Conservation (phyloP, 2,888 invertebrate genomes). For the Slavum lentiscoides region DNA sequence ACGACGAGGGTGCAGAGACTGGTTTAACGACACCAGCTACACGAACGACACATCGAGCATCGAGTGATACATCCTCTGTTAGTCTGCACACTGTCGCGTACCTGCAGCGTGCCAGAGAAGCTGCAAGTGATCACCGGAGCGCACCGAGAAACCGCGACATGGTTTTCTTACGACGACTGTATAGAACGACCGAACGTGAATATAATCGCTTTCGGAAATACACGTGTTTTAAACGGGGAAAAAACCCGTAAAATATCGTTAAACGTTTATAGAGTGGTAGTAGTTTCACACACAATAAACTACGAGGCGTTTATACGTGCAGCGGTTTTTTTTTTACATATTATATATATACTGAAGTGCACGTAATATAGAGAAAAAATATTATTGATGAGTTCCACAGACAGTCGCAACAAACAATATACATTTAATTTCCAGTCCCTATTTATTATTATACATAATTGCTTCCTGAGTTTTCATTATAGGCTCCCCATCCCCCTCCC, state of each 20-base stretch:
- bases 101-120: too few species aligned
- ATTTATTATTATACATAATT: background rate
- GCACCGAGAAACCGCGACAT: conserved; percentile 11
- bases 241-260: background rate
- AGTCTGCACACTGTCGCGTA: too few species aligned
- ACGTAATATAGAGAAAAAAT: background rate
- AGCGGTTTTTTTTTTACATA: conserved; percentile 10
- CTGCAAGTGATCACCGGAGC: background rate
- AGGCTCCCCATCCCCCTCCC: background rate
- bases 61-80: conserved; percentile 27
- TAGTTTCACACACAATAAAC: background rate
- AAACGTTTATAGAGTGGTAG: background rate
- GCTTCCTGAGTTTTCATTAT: conserved; percentile 19
- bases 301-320: conserved; percentile 4
- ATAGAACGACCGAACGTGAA: background rate
- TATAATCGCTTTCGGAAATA: background rate
- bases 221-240: background rate
- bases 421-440: conserved; percentile 22
- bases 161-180: background rate
- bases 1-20: background rate
- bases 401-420: conserved; percentile 10
- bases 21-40: background rate
- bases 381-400: conserved; percentile 40
- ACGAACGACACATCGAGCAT: background rate
- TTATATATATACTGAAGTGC: too few species aligned